Base-by-base conservation (phyloP, 2,113 vertebrate species). In the Echinops telfairi region DNA sequence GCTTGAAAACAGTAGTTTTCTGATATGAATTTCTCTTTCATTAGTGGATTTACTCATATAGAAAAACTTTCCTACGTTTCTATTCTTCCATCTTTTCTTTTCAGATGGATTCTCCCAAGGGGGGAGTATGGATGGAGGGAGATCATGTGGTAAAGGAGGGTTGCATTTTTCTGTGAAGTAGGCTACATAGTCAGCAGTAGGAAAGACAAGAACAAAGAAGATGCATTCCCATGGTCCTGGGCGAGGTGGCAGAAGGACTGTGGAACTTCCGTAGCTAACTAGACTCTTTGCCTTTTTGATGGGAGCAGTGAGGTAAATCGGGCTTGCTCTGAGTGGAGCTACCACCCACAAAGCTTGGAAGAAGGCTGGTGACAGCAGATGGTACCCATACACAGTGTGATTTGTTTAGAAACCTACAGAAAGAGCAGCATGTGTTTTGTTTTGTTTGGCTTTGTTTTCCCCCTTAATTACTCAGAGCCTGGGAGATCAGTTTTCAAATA, bases 391-490 rank as follows among this genome's bases (percentile, higher is more conserved):
- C 95, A 86, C 96, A 94, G 95, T 95, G 87, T 86, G 36, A 31
- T 94, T 97, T 97, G 97, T 96, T 96, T 97, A 97, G 75, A 97
- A 94, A 91, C 93, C 87, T 90, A 3, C 91, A 84, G 80, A 88
- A 94, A 95, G 93, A 97, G 92, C 96, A 98, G 96, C 95, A 87
- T 84, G 95, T 98, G 95, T 86, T 97, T 83, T 94, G 83, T 94
- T 76, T 79, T 94, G 93, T 96, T 94, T 92, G 91, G 94, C 93
- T 94, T 93, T 90, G 81, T 89, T 95, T 88, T 96, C 60, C 75
- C 82, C 88, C 91, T 96, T 97, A 97, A 96, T 97, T 97, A 95
- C 94, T 95, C 77, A 71, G 94, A 97, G 89, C 89, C 92, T 87
- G 68, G 93, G 89, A 96, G 66, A 88, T 68, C 87, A 81, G 76